These are phyloP conservation scores for Taphrorychus bicolor DNA, from an alignment of 2,888 invertebrate species.

Conservation along the genomic window DNA sequence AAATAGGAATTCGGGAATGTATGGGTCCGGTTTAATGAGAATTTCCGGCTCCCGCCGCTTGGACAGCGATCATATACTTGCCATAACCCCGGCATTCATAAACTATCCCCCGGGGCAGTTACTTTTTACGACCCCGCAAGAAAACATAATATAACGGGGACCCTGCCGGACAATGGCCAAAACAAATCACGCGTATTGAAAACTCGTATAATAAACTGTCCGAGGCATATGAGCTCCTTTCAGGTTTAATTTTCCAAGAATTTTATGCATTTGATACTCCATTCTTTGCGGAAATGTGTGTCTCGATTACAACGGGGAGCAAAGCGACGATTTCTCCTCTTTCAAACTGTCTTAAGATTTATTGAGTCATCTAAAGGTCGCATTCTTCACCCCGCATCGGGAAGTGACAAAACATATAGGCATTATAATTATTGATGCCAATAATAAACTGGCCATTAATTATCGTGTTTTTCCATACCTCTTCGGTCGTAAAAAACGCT, in stretches of 20 bases:
- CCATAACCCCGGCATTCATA: slow-evolving; percentile 36
- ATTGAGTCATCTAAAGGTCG: too few relatives aligned
- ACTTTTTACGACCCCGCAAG: slow-evolving; percentile 37
- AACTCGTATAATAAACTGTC: slow-evolving; percentile 36
- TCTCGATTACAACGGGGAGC: not conserved
- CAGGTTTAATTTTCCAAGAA: slow-evolving; percentile 32
- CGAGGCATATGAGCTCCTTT: slow-evolving; percentile 32
- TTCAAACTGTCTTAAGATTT: too few relatives aligned
- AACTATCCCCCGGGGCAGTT: slow-evolving; percentile 35
- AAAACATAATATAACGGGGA: slow-evolving; percentile 20
- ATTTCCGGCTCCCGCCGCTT: slow-evolving; percentile 31
- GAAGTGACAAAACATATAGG: not conserved
- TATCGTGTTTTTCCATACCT: not conserved
- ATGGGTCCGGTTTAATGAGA: slow-evolving; percentile 36
- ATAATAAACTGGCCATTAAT: slow-evolving; percentile 1
- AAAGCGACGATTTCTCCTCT: not conserved
- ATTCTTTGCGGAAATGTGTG: not conserved
- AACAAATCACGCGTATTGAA: slow-evolving; percentile 39
- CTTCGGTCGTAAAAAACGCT: not conserved
- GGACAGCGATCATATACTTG: slow-evolving; percentile 37
- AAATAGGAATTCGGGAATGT: slow-evolving; percentile 38
- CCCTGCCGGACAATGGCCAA: slow-evolving; percentile 36
- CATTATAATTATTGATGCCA: not conserved
- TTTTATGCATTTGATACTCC: slow-evolving; percentile 14
- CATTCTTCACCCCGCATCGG: not conserved